These are phyloP conservation scores for Pseudorectes ferrugineus DNA, from an alignment of 2,113 vertebrate species.

Conservation along the genomic window DNA sequence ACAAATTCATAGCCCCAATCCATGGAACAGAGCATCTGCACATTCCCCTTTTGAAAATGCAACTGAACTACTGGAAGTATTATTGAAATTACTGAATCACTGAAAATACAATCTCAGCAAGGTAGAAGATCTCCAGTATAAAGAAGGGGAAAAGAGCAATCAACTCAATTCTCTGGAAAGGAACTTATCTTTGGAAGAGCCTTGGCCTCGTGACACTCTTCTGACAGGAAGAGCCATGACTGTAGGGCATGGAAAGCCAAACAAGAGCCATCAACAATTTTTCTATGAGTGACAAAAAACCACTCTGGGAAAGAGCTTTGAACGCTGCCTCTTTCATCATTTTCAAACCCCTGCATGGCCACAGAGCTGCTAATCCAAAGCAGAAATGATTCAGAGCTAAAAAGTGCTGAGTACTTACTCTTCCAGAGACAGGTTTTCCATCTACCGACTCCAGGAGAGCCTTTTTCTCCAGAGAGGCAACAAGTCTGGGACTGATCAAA, in stretches of 20 bases:
- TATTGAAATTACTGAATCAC: background rate
- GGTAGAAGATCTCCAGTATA: accelerated
- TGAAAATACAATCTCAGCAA: background rate
- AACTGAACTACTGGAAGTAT: background rate
- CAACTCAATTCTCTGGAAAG: background rate
- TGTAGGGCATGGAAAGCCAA: background rate
- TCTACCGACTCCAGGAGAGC: background rate
- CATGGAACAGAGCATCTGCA: background rate
- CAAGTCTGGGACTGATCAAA: background rate
- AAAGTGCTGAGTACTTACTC: constrained; percentile 6
- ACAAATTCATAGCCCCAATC: background rate
- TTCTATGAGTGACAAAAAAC: background rate
- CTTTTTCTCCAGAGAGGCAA: background rate
- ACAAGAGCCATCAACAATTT: background rate
- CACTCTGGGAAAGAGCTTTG: accelerated
- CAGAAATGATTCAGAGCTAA: background rate
- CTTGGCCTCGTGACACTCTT: background rate
- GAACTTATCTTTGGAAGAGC: background rate
- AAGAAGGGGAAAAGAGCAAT: background rate
- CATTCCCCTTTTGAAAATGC: background rate
- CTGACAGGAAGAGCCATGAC: background rate
- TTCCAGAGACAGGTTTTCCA: background rate
- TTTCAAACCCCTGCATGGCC: background rate
- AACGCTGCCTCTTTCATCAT: background rate
- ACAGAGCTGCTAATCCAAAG: background rate